These are phyloP conservation scores for Galerucella pusilla DNA, from an alignment of 2,888 invertebrate species.

Conservation along the genomic window DNA sequence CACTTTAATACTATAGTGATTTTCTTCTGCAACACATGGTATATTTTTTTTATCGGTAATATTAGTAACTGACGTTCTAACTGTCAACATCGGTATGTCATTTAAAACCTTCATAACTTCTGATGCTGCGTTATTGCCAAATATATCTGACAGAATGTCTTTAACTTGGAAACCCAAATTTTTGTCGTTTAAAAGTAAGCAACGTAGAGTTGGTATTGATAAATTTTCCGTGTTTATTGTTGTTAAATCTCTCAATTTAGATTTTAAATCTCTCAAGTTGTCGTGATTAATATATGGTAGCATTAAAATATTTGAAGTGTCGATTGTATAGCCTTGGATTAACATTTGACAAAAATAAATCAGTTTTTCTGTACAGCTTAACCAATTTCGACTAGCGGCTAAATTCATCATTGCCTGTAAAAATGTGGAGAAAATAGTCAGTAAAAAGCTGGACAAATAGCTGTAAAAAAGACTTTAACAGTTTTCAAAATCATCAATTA, in stretches of 20 bases:
- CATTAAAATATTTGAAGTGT: constrained; percentile 78
- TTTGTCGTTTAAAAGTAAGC: constrained; percentile 35
- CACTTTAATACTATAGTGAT: constrained; percentile 28
- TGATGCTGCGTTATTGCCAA: constrained; percentile 43
- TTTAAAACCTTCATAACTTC: constrained; percentile 56
- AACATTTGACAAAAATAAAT: constrained; percentile 89
- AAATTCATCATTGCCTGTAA: constrained; percentile 95
- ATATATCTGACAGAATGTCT: constrained; percentile 50
- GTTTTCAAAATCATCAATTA: no score
- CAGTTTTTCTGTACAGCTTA: constrained; percentile 81
- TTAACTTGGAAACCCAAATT: constrained; percentile 39
- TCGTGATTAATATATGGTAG: constrained; percentile 80
- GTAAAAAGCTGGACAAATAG: no score
- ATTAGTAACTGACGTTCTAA: constrained; percentile 50
- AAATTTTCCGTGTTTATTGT: constrained; percentile 23
- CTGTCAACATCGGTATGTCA: constrained; percentile 58
- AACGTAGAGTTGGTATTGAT: constrained; percentile 36
- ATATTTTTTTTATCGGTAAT: constrained; percentile 36
- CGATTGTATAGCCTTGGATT: constrained; percentile 90
- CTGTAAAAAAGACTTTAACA: no score
- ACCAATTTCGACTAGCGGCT: constrained; percentile 90
- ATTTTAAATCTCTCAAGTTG: constrained; percentile 71
- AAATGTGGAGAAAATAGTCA: background rate
- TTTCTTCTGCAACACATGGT: constrained; percentile 28
- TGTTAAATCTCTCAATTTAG: constrained; percentile 60